These are phyloP conservation scores for Cyprinodon tularosa DNA, from an alignment of 2,113 vertebrate genomes.

Conservation along the genomic window DNA sequence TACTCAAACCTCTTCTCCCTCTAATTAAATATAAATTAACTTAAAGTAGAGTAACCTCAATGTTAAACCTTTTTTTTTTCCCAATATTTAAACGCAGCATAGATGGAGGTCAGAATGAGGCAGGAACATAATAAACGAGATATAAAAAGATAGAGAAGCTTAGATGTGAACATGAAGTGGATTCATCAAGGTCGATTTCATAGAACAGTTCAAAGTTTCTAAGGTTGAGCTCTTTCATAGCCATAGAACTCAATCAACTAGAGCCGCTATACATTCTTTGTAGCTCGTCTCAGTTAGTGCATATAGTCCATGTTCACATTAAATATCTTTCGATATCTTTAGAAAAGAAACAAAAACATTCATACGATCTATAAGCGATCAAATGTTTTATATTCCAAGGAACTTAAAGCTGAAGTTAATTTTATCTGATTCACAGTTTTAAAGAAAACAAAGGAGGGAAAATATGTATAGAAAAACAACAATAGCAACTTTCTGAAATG, in stretches of 20 bases:
- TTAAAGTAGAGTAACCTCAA: too few species aligned
- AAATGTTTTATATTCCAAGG: background rate
- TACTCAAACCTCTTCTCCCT: too few species aligned
- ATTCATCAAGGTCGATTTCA: background rate
- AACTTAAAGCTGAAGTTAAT: background rate
- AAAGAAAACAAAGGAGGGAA: too few species aligned
- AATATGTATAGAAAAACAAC: background rate
- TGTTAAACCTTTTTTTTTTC: too few species aligned
- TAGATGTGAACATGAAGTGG: background rate
- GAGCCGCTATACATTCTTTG: too few species aligned
- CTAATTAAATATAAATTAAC: too few species aligned
- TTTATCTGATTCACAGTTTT: too few species aligned
- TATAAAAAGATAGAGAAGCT: background rate
- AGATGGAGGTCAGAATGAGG: background rate
- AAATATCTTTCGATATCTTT: too few species aligned
- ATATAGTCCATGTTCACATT: too few species aligned
- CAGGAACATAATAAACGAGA: background rate
- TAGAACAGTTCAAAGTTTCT: background rate
- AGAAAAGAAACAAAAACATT: too few species aligned
- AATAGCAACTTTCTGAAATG: background rate
- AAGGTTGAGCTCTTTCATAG: background rate
- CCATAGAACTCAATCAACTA: too few species aligned
- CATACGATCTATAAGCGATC: background rate
- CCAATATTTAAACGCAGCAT: background rate
- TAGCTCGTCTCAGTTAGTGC: too few species aligned